Evolutionary conservation across 1,140 invertebrate species (phyloP).

Genomic region (Homalodisca vitripennis): DNA sequence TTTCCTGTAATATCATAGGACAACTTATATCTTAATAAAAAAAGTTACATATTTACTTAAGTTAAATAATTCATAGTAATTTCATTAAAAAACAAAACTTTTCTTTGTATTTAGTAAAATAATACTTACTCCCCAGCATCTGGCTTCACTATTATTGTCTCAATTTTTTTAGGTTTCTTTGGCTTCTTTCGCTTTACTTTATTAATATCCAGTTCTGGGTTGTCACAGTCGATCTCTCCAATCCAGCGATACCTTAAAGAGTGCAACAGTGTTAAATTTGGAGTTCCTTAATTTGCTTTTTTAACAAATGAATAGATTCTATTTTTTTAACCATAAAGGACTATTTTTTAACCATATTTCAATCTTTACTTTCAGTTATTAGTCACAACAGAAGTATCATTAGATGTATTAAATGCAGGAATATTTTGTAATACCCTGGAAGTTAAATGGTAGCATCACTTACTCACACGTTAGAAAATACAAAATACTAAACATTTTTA

Average conservation of each 20-base stretch:
- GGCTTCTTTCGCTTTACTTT: neutral
- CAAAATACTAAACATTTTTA: no score
- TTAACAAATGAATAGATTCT: no score
- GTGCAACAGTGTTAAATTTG: neutral
- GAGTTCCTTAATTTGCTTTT: no score
- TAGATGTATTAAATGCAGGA: neutral
- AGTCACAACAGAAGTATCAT: neutral
- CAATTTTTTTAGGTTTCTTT: neutral
- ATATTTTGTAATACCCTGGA: neutral
- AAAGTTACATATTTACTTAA: neutral
- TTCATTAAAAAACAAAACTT: slow-evolving; percentile 11
- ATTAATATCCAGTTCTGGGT: neutral
- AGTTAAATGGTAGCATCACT: no score
- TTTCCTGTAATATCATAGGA: no score
- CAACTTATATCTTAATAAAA: neutral
- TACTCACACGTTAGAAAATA: no score
- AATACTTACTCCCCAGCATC: neutral
- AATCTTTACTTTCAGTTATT: neutral
- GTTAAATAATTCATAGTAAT: neutral
- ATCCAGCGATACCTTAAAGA: neutral
- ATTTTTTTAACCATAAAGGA: neutral
- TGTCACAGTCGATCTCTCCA: neutral
- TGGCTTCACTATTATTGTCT: neutral
- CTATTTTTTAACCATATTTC: neutral
- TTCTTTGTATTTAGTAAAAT: no score